Conservation (phyloP, 2,797 vertebrate genomes). For the Natrix natrix region DNA sequence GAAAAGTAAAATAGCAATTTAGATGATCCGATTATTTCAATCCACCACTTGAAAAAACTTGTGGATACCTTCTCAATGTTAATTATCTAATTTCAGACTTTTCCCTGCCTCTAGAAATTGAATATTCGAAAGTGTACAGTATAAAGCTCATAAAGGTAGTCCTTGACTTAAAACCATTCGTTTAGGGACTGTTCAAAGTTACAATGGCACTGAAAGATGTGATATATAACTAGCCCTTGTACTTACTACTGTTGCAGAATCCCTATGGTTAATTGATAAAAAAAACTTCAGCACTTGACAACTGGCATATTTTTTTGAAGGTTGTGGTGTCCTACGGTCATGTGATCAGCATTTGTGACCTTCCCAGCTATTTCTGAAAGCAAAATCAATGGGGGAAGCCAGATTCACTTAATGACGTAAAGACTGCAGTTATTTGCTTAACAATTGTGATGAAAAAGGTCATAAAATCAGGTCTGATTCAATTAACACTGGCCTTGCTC, state of each 20-base stretch:
- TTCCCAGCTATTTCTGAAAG: background rate
- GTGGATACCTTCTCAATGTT: background rate
- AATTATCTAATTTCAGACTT: background rate
- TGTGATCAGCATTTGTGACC: background rate
- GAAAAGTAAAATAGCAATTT: background rate
- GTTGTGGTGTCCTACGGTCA: background rate
- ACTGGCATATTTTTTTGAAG: background rate
- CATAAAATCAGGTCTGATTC: background rate
- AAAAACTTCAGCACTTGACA: background rate
- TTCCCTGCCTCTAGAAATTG: background rate
- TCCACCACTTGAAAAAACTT: background rate
- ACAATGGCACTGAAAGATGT: background rate
- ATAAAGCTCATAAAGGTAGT: background rate
- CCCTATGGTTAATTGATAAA: background rate
- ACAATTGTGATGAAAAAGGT: background rate
- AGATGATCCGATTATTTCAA: background rate
- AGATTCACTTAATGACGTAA: background rate
- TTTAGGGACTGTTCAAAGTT: background rate
- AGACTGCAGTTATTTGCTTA: background rate
- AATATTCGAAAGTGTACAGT: background rate
- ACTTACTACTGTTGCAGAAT: background rate
- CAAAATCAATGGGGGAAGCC: background rate
- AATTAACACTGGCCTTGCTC: background rate
- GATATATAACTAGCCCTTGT: background rate
- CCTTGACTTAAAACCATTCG: background rate